These are phyloP conservation scores for Dioctria rufipes DNA, from an alignment of 2,888 invertebrate genomes.

Conservation along the genomic window DNA sequence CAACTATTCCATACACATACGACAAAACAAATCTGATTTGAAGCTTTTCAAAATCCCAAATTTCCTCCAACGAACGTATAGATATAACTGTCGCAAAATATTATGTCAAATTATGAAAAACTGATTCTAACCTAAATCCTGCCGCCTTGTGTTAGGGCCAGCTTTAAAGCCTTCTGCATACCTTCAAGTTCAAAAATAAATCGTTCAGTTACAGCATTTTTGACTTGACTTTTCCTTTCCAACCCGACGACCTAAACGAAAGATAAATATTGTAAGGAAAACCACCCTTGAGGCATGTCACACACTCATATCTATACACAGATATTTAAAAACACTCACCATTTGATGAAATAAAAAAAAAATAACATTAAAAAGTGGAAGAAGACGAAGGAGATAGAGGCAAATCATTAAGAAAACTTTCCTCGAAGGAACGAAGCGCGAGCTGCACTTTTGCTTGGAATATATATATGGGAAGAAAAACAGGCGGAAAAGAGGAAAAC, in stretches of 20 bases:
- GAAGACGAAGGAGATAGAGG: constrained; percentile 31
- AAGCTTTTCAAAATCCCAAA: no score
- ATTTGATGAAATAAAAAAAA: constrained; percentile 43
- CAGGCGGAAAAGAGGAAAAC: constrained; percentile 33
- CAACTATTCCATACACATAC: no score
- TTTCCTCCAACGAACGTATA: no score
- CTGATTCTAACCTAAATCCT: no score
- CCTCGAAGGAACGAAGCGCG: constrained; percentile 13
- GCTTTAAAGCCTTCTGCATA: constrained; percentile 15
- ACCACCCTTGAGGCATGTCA: neutral
- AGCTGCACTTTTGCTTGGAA: constrained; percentile 17
- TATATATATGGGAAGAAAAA: constrained; percentile 23
- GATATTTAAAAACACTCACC: constrained; percentile 43
- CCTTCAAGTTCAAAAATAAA: constrained; percentile 28
- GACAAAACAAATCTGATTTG: no score
- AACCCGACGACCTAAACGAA: constrained; percentile 49
- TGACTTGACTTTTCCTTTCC: constrained; percentile 50
- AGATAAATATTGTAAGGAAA: constrained; percentile 48
- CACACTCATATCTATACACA: neutral
- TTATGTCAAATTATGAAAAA: no score
- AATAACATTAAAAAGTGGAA: constrained; percentile 31
- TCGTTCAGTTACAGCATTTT: constrained; percentile 25
- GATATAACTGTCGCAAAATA: no score
- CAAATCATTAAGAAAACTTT: constrained; percentile 54
- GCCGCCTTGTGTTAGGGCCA: no score